These are phyloP conservation scores for Ceratina japonica DNA, from an alignment of 1,140 invertebrate genomes.

Conservation along the genomic window DNA sequence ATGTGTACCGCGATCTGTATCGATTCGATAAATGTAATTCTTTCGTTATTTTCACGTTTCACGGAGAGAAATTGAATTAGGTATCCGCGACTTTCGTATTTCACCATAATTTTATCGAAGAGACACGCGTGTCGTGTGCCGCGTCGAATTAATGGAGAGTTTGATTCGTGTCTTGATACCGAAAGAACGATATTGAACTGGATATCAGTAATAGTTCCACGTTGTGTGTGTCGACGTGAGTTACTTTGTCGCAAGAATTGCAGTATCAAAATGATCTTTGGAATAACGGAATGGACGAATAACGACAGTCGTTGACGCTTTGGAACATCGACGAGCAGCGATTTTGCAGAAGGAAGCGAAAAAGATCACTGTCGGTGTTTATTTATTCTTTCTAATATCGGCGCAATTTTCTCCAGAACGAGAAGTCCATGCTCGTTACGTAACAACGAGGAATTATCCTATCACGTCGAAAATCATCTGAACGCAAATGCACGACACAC, in stretches of 20 bases:
- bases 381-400: constrained; percentile 11
- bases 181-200: background rate
- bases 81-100: background rate
- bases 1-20: constrained; percentile 44
- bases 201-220: background rate
- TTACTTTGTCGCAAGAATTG: background rate
- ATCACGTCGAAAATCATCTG: background rate
- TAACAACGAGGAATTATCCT: constrained; percentile 10
- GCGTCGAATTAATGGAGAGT: background rate
- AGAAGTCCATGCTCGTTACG: background rate
- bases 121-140: background rate
- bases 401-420: background rate
- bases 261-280: constrained; percentile 8
- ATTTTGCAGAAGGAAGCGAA: constrained; percentile 49
- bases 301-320: constrained; percentile 17
- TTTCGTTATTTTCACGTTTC: constrained; percentile 23
- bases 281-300: constrained; percentile 48
- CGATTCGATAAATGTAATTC: constrained; percentile 45
- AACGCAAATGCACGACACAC: background rate
- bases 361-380: constrained; percentile 11
- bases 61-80: background rate
- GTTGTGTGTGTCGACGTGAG: constrained; percentile 3
- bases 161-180: background rate
- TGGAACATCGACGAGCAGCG: constrained; percentile 17
- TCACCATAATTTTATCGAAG: background rate